Evolutionary conservation across 2,797 vertebrate genomes (phyloP), one percentile per base, ranked within the genome.

Genomic region (Labroides dimidiatus): DNA sequence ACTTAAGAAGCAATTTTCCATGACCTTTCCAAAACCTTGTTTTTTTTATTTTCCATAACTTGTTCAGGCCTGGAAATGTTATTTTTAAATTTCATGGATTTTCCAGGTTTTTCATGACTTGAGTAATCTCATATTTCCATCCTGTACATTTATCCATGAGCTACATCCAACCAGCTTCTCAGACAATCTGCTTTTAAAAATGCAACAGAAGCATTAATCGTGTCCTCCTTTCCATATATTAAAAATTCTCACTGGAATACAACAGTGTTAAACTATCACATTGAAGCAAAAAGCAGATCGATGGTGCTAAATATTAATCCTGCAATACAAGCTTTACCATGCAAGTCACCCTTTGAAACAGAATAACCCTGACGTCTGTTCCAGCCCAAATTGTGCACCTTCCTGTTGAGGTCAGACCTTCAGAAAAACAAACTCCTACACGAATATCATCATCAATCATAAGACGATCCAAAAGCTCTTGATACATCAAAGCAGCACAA

Each of bases 351-450:
- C 2, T 24, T 67, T 27, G 16, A 68, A 64, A 72, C 5, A 56
- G 21, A 36, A 65, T 68, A 64, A 41, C 44, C 16, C 47, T 0
- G 15, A 56, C 49, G 47, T 63, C 21, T 43, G 52, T 56, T 81
- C 69, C 66, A 62, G 45, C 44, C 51, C 63, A 56, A 85, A 77
- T 79, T 69, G 43, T 10, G 44, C 59, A 72, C 49, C 75, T 73
- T 59, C 55, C 33, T 10, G 37, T 45, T 74, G 85, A 84, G 53
- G 76, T 84, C 52, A 56, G 39, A 4, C 42, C 45, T 48, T 68
- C 78, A 71, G 4, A 39, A 65, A 81, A 83, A 71, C 67, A 64
- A 68, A 81, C 75, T 83, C 77, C 75, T 72, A 48, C 64, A 6
- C 10, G 1, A 67, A 63, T 23, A 44, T 53, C 80, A 57, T 58